These are phyloP conservation scores for Folsomia manolachei DNA, from an alignment of 2,888 invertebrate genomes.

Conservation along the genomic window DNA sequence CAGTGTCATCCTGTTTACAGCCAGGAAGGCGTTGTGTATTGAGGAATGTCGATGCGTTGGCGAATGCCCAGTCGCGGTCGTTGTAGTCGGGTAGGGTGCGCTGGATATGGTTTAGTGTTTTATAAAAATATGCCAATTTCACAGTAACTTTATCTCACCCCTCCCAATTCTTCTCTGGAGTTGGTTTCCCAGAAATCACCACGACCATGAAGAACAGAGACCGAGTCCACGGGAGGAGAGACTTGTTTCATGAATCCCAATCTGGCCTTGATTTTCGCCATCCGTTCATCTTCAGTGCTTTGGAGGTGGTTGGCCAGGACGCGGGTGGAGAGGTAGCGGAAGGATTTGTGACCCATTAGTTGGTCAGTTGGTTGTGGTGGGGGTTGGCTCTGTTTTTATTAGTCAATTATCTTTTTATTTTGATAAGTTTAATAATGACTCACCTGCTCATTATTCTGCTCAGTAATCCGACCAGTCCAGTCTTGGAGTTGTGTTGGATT, in stretches of 20 bases:
- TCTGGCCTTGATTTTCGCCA: background rate
- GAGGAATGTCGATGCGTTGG: slow-evolving; percentile 12
- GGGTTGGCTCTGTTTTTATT: background rate
- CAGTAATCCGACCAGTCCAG: too few relatives aligned
- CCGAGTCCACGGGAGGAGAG: background rate
- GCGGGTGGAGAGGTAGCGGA: background rate
- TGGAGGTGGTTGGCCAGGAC: background rate
- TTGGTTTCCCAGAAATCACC: too few relatives aligned
- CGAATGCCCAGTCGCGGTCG: too few relatives aligned
- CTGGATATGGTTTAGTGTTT: background rate
- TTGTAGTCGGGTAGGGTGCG: too few relatives aligned
- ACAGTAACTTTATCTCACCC: too few relatives aligned
- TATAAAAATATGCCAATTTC: too few relatives aligned
- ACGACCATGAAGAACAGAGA: background rate
- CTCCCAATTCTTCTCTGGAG: too few relatives aligned
- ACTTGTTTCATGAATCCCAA: background rate
- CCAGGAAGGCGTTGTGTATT: slow-evolving; percentile 20
- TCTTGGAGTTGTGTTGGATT: too few relatives aligned
- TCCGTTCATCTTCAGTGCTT: background rate
- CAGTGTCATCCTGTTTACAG: too few relatives aligned
- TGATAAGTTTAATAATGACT: too few relatives aligned
- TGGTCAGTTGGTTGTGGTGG: background rate
- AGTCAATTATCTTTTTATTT: too few relatives aligned
- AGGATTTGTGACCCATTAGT: background rate
- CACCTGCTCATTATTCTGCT: too few relatives aligned